Base-by-base conservation (phyloP, 2,797 vertebrate genomes). In the Lindbergichthys nudifrons region DNA sequence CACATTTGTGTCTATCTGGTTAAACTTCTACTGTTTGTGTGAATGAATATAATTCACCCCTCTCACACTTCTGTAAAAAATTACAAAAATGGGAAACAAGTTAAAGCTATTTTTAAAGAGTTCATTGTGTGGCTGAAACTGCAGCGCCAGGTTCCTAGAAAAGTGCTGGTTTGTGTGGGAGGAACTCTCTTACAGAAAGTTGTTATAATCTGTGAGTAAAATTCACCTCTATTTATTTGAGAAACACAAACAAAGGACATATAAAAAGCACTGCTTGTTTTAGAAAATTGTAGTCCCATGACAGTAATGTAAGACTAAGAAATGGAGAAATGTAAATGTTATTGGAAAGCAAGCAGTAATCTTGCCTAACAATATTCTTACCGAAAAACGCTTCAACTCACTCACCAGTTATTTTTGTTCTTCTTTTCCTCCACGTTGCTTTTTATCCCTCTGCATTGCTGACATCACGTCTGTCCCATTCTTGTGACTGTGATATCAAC, bases 41-140 rank as follows among this genome's bases (percentile, higher is more conserved):
- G 65, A 87, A 77, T 64, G 39, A 62, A 61, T 65, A 41, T 30
- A 65, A 67, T 60, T 75, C 72, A 79, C 61, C 42, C 73, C 54
- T 61, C 62, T 63, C 54, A 48, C n/a, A 58, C 59, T 62, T 76
- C 51, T 72, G 62, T 74, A 62, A 85, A 84, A 87, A 30, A 30
- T 21, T n/a, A 18, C 48, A 21, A 57, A 42, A 45, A 45, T 1
- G 32, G 21, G 47, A 13, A 13, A 70, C 36, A 18, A 77, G 16
- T 18, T 58, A 0, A 43, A 13, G 77, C 43, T 63, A 45, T 75
- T 82, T 75, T 77, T 57, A 19, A 82, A 69, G 53, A 76, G 83
- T 79, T 81, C 65, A 62, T 75, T 68, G 61, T 83, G 77, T 65
- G 83, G 85, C 65, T 87, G 48, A 56, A 87, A 81, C 63, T 83